Conservation (phyloP, 2,113 vertebrate genomes). For the Taxidea taxus region DNA sequence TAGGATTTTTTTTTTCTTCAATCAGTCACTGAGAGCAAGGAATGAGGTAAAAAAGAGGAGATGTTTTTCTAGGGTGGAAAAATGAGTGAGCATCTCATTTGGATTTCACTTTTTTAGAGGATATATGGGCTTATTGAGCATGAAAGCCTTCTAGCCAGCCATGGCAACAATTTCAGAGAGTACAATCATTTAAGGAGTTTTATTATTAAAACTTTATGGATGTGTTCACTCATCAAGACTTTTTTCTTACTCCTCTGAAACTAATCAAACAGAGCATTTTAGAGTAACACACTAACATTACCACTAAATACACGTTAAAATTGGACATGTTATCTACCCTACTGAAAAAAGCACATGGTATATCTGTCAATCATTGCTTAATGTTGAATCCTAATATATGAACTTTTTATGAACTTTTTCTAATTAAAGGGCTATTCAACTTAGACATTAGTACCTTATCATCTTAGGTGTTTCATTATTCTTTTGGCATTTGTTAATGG, state of each 20-base stretch:
- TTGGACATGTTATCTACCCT: constrained; percentile 18
- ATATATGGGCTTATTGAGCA: neutral
- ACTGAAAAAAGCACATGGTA: neutral
- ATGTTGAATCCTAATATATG: constrained; percentile 38
- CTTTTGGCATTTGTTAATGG: constrained; percentile 22
- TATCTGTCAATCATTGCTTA: constrained; percentile 26
- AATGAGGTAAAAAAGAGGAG: neutral
- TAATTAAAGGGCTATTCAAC: constrained; percentile 45
- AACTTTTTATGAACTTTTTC: constrained; percentile 39
- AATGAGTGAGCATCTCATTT: neutral
- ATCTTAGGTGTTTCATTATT: constrained; percentile 28
- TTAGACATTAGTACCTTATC: constrained; percentile 11
- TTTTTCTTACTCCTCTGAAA: neutral
- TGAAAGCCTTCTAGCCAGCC: neutral
- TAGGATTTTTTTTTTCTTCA: neutral
- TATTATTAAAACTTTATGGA: neutral
- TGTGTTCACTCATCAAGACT: neutral
- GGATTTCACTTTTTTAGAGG: neutral
- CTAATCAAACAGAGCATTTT: constrained; percentile 48
- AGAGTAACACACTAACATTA: constrained; percentile 7
- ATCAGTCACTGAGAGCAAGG: neutral
- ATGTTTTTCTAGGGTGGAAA: neutral
- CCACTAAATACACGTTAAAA: constrained; percentile 54
- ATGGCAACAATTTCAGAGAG: constrained; percentile 19
- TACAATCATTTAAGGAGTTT: constrained; percentile 30